A percentile compares a stretch with the other conserved stretches of the same genome.
Conservation (phyloP, 2,113 vertebrate species). For the Struthio camelus region DNA sequence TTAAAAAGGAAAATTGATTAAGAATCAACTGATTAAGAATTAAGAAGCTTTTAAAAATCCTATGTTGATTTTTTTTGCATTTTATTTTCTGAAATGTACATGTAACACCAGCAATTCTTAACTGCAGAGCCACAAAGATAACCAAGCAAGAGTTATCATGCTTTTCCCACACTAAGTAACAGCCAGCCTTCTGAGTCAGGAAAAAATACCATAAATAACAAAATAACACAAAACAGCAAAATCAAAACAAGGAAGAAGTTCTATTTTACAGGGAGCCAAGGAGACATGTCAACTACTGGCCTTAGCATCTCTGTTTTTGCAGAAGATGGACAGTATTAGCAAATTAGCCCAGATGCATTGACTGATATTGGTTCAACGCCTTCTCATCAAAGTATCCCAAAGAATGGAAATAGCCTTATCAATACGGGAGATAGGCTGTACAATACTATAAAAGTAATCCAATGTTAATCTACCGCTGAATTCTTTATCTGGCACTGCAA, state of each 20-base stretch:
- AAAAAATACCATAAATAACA: neutral
- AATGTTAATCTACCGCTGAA: neutral
- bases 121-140: neutral
- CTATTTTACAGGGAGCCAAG: neutral
- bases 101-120: neutral
- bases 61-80: neutral
- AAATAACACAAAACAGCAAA: too few species aligned
- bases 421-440: neutral
- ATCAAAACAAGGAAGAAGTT: neutral
- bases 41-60: neutral
- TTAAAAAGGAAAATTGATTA: neutral
- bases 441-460: neutral
- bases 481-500: neutral
- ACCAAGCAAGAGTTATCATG: neutral
- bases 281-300: neutral
- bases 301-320: neutral
- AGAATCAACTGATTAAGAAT: neutral
- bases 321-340: neutral
- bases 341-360: neutral
- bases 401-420: neutral
- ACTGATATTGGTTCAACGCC: neutral
- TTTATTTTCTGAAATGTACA: neutral
- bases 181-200: neutral
- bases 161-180: neutral
- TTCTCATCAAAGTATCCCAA: neutral